Percentiles rank a stretch among this genome's conserved stretches.
phyloP scores from a whole-genome alignment of 2,888 invertebrate genomes.

The Furcula furcula region DNA sequence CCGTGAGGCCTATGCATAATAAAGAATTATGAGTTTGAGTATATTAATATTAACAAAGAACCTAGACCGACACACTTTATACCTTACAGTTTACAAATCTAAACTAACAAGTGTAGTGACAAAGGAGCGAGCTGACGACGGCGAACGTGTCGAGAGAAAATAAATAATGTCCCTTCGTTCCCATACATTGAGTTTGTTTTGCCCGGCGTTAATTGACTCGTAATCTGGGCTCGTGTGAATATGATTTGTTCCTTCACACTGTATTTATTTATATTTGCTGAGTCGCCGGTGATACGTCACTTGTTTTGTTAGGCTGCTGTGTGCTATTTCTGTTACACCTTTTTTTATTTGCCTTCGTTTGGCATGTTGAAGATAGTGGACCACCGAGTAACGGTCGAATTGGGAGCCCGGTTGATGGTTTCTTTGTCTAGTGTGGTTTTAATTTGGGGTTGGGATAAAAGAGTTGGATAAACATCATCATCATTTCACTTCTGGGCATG shows the following conservation, averaged over 20 bases:
- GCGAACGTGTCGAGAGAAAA: conserved; percentile 22
- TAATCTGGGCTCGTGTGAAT: conserved; percentile 67
- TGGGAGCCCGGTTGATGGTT: conserved; percentile 2
- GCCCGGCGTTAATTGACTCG: conserved; percentile 62
- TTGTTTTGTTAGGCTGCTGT: conserved; percentile 70
- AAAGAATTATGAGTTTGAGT: no score
- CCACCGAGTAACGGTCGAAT: conserved; percentile 31
- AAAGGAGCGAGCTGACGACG: conserved; percentile 8
- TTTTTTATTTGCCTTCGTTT: conserved; percentile 46
- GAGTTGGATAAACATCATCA: no score
- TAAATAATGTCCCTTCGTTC: conserved; percentile 48
- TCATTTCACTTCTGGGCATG: no score
- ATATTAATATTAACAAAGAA: no score
- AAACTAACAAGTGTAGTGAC: conserved; percentile 1
- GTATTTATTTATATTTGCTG: conserved; percentile 30
- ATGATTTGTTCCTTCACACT: conserved; percentile 16
- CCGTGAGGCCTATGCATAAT: no score
- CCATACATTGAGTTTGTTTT: conserved; percentile 55
- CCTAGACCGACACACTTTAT: no score
- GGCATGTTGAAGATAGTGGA: conserved; percentile 47
- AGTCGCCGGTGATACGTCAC: conserved; percentile 24
- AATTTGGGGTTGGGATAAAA: neutral
- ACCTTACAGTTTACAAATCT: neutral
- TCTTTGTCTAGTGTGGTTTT: conserved; percentile 7
- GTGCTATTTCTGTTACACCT: conserved; percentile 38